phyloP scores from a whole-genome alignment of 2,888 invertebrate species.

The Xanthorhoe spadicearia region DNA sequence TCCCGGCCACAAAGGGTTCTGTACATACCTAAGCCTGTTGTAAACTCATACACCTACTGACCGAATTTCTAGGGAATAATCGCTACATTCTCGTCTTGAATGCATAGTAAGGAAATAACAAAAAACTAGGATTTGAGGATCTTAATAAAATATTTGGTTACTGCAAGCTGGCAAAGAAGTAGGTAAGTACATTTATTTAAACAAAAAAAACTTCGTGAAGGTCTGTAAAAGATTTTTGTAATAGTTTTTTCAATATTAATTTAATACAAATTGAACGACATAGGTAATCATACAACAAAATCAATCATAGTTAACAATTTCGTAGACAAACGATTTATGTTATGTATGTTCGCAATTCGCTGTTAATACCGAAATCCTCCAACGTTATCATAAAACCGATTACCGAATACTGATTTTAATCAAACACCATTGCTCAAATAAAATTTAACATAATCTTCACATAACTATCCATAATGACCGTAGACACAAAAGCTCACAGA shows the following conservation, averaged over 20 bases:
- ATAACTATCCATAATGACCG: slow-evolving; percentile 26
- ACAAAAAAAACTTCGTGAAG: too few species aligned
- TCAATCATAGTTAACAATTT: too few species aligned
- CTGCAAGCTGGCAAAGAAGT: too few species aligned
- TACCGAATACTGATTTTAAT: neutral
- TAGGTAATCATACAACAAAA: too few species aligned
- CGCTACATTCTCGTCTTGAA: neutral
- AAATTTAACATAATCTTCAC: slow-evolving; percentile 32
- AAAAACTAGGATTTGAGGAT: too few species aligned
- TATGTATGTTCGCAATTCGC: neutral
- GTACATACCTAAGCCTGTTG: slow-evolving; percentile 31
- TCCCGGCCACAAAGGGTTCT: slow-evolving; percentile 57
- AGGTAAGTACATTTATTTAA: too few species aligned
- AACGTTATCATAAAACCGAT: neutral
- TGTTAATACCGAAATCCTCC: neutral
- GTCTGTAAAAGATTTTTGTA: too few species aligned
- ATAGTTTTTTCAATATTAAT: too few species aligned
- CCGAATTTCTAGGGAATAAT: slow-evolving; percentile 25
- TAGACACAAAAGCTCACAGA: slow-evolving; percentile 22
- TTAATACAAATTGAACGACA: too few species aligned
- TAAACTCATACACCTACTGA: slow-evolving; percentile 27
- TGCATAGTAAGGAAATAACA: neutral
- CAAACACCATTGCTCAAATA: neutral
- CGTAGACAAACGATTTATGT: too few species aligned
- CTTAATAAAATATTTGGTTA: too few species aligned